Percentiles rank a stretch among this genome's conserved stretches.
Conservation (phyloP, 2,797 vertebrate genomes). For the Lithobates sylvaticus region DNA sequence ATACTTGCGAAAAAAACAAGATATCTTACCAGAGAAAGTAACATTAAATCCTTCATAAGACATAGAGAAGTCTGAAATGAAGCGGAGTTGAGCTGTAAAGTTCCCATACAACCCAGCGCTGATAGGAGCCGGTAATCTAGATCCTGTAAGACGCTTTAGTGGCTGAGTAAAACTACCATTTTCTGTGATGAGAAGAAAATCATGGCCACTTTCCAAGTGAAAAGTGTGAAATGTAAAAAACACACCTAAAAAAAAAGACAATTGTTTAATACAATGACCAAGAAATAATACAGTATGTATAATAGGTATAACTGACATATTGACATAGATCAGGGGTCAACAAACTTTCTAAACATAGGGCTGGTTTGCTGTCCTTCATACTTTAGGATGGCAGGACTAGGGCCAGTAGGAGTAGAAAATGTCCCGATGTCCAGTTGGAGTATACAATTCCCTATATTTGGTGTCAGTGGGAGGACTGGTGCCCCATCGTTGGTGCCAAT, state of each 20-base stretch:
- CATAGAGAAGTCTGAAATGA: constrained; percentile 97
- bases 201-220: constrained; percentile 95
- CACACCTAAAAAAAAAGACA: constrained; percentile 79
- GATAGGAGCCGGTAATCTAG: constrained; percentile 87
- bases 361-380: too few relatives aligned
- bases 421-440: too few relatives aligned
- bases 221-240: constrained; percentile 98
- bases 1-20: background rate
- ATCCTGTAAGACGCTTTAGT: constrained; percentile 90
- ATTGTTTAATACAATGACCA: background rate
- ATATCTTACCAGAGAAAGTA: constrained; percentile 90
- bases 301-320: too few relatives aligned
- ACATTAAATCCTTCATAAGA: constrained; percentile 99
- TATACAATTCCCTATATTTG: too few relatives aligned
- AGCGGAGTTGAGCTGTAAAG: constrained; percentile 96
- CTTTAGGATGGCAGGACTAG: too few relatives aligned
- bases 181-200: constrained; percentile 94
- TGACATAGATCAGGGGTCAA: too few relatives aligned
- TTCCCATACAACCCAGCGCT: constrained; percentile 96
- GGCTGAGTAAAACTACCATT: constrained; percentile 94
- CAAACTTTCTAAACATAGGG: too few relatives aligned
- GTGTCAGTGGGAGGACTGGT: too few relatives aligned
- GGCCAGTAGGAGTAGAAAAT: too few relatives aligned
- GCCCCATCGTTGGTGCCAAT: too few relatives aligned
- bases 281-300: background rate